A percentile compares a stretch with the other conserved stretches of the same genome.
Evolutionary conservation across 1,140 invertebrate species (phyloP).

Genomic region (Drosophila rhopaloa): DNA sequence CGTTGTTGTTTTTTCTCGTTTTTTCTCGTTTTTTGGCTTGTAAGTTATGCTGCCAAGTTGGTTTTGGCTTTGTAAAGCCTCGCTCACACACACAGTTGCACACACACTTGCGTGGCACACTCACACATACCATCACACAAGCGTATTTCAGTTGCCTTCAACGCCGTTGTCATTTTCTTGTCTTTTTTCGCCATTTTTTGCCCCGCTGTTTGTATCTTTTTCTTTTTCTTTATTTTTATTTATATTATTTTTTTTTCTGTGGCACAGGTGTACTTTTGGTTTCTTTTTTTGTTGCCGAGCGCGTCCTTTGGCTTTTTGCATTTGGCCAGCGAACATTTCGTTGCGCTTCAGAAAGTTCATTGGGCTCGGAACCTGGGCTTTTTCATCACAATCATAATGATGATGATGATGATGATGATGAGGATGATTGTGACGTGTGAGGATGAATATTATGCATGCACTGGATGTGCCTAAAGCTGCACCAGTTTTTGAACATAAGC

Average conservation of each 20-base stretch:
- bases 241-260: conserved; percentile 55
- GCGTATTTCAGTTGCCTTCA: conserved; percentile 65
- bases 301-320: conserved; percentile 69
- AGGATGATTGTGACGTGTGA: conserved; percentile 1
- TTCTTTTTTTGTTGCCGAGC: conserved; percentile 50
- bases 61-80: conserved; percentile 64
- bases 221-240: conserved; percentile 44
- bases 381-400: conserved; percentile 21
- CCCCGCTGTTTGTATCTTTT: conserved; percentile 51
- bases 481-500: conserved; percentile 26
- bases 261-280: conserved; percentile 77
- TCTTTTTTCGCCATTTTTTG: conserved; percentile 74
- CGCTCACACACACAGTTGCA: conserved; percentile 35
- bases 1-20: conserved; percentile 35
- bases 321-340: conserved; percentile 72
- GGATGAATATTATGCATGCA: conserved; percentile 33
- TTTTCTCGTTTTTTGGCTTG: conserved; percentile 51
- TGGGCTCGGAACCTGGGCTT: conserved; percentile 49
- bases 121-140: conserved; percentile 31
- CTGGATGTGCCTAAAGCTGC: conserved; percentile 42
- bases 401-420: conserved; percentile 19
- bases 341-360: conserved; percentile 81
- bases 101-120: conserved; percentile 17
- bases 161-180: conserved; percentile 78
- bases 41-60: conserved; percentile 72